Base-by-base conservation (phyloP, 2,113 vertebrate genomes). In the Numida meleagris region DNA sequence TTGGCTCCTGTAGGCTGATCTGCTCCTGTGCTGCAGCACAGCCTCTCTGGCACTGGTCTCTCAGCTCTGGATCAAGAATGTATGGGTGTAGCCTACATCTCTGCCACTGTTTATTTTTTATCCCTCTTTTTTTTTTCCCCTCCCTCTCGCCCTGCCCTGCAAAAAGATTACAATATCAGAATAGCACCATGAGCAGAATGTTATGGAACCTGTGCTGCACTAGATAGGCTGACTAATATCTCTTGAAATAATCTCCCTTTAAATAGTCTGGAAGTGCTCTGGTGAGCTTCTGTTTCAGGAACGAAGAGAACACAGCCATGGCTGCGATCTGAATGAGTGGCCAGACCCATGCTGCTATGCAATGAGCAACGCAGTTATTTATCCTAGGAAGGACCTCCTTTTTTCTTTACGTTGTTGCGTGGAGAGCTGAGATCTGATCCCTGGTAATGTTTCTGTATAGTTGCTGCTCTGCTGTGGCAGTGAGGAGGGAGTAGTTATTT, bases 241-340 rank as follows among this genome's bases (percentile, higher is more conserved):
- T 68, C 93, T 86, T 93, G 88, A 96, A 95, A 96, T 95, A 96
- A 90, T 90, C 72, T 87, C 43, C 74, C 93, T 95, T 96, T 90
- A 96, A 95, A 94, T 95, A 96, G 95, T 17, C 88, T 93, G 89
- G 85, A 77, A 88, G 57, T 46, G 70, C 48, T 74, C 38, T 88
- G 50, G 55, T 46, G 83, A 86, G 36, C 88, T 96, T 93, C 90
- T 95, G 77, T 90, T 95, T 93, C 81, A 89, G 86, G 27, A 96
- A 74, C 48, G 82, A 43, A 46, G 38, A 89, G 84, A 77, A 65
- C 63, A 53, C 66, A 78, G 76, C 80, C 76, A 55, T 1, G 5
- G 16, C 45, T 82, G 48, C 55, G 48, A 45, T 51, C 82, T 65
- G 21, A 70, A 92, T 81, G 96, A 94, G 95, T 92, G 96, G 73